Evolutionary conservation across 2,113 vertebrate genomes (phyloP).

Genomic region (Oryzias woworae): DNA sequence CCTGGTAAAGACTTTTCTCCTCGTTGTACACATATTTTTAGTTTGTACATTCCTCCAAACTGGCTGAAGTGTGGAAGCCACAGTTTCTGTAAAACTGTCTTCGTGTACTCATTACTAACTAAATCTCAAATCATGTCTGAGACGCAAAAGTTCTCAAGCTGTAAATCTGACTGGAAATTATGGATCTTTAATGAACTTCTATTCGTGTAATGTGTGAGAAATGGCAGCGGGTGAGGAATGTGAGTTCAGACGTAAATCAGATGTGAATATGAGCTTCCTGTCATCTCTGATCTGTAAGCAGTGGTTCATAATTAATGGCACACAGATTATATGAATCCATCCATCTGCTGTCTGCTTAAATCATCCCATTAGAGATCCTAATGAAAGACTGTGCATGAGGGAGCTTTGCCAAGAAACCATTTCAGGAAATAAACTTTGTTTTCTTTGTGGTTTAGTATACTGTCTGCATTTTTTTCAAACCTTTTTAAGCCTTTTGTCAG

Average conservation of each 20-base stretch:
- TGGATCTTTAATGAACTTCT: slow-evolving; percentile 25
- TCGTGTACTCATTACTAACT: background rate
- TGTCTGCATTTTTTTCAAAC: slow-evolving; percentile 35
- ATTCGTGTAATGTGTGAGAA: slow-evolving; percentile 26
- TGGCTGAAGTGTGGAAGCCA: too few relatives aligned
- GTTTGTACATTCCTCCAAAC: too few relatives aligned
- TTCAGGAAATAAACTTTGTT: slow-evolving; percentile 19
- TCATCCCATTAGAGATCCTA: slow-evolving; percentile 47
- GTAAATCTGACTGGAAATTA: slow-evolving; percentile 47
- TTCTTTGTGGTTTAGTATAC: slow-evolving; percentile 16
- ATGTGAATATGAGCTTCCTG: slow-evolving; percentile 55
- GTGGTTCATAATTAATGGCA: slow-evolving; percentile 65
- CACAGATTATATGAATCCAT: slow-evolving; percentile 60
- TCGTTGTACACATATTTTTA: too few relatives aligned
- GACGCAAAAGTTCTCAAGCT: slow-evolving; percentile 12
- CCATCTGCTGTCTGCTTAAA: slow-evolving; percentile 50
- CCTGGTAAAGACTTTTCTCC: too few relatives aligned
- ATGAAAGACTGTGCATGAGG: slow-evolving; percentile 22
- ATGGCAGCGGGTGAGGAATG: slow-evolving; percentile 55
- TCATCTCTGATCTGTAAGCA: slow-evolving; percentile 57
- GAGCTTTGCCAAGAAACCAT: slow-evolving; percentile 15
- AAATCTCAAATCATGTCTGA: slow-evolving; percentile 8
- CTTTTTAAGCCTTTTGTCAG: slow-evolving; percentile 28
- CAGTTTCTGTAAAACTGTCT: too few relatives aligned
- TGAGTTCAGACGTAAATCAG: slow-evolving; percentile 66